phyloP scores from a whole-genome alignment of 1,140 invertebrate species.

The Hetaerina americana region DNA sequence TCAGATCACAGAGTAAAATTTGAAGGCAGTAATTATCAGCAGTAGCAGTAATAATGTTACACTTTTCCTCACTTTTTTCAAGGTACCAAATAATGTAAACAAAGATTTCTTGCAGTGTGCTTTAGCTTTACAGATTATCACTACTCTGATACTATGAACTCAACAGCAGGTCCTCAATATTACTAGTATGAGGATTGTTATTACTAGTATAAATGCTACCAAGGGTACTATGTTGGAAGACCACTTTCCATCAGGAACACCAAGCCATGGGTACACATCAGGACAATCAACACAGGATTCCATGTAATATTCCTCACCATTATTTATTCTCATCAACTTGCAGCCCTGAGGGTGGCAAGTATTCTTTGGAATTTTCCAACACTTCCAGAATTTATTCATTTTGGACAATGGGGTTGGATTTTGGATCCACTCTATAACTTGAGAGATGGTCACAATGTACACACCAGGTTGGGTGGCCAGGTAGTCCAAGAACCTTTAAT shows the following conservation, averaged over 20 bases:
- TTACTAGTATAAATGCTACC: too few species aligned
- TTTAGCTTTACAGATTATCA: too few species aligned
- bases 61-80: too few species aligned
- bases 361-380: conserved; percentile 20
- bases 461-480: conserved; percentile 32
- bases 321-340: conserved; percentile 20
- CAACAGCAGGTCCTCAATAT: too few species aligned
- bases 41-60: too few species aligned
- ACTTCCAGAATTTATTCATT: conserved; percentile 20
- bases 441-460: conserved; percentile 32
- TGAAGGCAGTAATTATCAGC: too few species aligned
- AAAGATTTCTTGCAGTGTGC: too few species aligned
- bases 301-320: conserved; percentile 20
- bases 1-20: too few species aligned
- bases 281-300: conserved; percentile 24
- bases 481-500: conserved; percentile 27
- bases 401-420: conserved; percentile 35
- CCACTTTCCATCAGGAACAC: conserved; percentile 23
- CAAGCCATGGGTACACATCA: conserved; percentile 25
- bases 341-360: conserved; percentile 15
- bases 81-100: too few species aligned
- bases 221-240: too few species aligned
- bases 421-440: conserved; percentile 43
- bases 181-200: too few species aligned
- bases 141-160: too few species aligned